Percentiles rank a stretch among this genome's conserved stretches.
Conservation (phyloP, 2,888 invertebrate species). For the Deroplatys truncata region DNA sequence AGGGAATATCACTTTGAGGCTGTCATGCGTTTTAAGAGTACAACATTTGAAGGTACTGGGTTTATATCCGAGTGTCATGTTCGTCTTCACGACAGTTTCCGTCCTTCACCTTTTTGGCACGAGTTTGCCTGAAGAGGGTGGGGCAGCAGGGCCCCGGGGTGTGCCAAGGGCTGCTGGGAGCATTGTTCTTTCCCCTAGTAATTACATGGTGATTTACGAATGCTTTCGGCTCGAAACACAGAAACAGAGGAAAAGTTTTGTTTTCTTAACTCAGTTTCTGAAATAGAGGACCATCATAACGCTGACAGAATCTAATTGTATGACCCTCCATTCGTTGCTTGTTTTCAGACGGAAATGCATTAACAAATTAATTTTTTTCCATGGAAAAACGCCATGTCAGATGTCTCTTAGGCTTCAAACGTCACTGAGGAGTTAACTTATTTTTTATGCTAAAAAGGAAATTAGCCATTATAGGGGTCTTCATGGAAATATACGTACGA, state of each 20-base stretch:
- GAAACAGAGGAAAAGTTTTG: not conserved
- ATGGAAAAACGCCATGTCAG: not conserved
- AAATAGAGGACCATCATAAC: not conserved
- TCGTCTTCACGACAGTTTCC: not conserved
- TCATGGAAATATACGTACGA: too few species aligned
- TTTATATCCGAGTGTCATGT: not conserved
- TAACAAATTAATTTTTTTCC: not conserved
- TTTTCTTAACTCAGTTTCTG: not conserved
- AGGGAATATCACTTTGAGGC: not conserved
- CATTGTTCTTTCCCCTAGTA: not conserved
- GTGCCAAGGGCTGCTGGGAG: not conserved
- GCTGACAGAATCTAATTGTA: not conserved
- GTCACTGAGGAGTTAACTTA: too few species aligned
- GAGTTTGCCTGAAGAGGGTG: not conserved
- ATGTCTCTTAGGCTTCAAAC: not conserved
- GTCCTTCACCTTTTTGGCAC: slow-evolving; percentile 16
- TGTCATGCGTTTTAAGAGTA: not conserved
- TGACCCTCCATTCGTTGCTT: not conserved
- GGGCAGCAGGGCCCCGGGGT: not conserved
- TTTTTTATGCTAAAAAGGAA: too few species aligned
- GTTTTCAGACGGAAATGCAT: not conserved
- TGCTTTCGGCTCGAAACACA: not conserved
- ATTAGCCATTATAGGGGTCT: too few species aligned
- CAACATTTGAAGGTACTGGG: not conserved
- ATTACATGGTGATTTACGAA: not conserved